Conservation (phyloP, 1,140 invertebrate species). For the Chionoecetes opilio region DNA sequence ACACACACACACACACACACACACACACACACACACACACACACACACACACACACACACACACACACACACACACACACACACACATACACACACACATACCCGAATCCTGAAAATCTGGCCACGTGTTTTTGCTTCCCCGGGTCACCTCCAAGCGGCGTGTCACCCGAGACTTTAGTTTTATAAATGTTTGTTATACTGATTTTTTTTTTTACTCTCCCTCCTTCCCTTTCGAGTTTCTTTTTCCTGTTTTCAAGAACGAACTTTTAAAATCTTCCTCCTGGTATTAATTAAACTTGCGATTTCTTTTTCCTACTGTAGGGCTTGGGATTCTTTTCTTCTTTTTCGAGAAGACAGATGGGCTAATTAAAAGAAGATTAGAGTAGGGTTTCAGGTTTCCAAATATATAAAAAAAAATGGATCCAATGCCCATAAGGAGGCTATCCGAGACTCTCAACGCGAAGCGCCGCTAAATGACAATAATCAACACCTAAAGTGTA, state of each 20-base stretch:
- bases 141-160: too few species aligned
- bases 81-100: background rate
- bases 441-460: too few species aligned
- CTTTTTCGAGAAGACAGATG: background rate
- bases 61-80: too few species aligned
- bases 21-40: conserved; percentile 36
- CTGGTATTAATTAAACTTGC: background rate
- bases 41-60: conserved; percentile 52
- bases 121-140: too few species aligned
- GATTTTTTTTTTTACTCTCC: too few species aligned
- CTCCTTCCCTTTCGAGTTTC: too few species aligned
- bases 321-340: too few species aligned
- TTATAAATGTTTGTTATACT: background rate
- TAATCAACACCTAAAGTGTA: too few species aligned
- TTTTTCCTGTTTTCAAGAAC: background rate
- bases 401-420: too few species aligned
- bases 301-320: background rate
- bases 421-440: too few species aligned
- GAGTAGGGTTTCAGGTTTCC: too few species aligned
- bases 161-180: background rate
- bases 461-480: too few species aligned
- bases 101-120: background rate
- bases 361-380: background rate
- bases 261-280: background rate
- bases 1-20: conserved; percentile 38